Base-by-base conservation (phyloP, 2,888 invertebrate species). In the Thymelicus sylvestris region DNA sequence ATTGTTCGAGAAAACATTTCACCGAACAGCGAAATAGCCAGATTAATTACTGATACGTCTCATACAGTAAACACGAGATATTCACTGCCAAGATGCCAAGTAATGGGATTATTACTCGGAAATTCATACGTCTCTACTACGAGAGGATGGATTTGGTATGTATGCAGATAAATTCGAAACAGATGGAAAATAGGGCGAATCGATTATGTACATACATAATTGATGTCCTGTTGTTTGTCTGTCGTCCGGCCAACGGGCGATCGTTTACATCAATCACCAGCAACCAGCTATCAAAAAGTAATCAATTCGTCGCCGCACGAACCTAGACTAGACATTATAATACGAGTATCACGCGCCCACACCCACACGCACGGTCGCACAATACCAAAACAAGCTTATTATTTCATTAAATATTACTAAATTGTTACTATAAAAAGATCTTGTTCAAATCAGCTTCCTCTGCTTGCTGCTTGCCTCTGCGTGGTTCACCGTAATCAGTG, bases 261-360 rank as follows among this genome's bases (percentile, higher is more conserved):
- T 67, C 61, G 41, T 61, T 61, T 50, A 39, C 61, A 61, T 67
- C 61, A 50, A 60, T 61, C 61, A 67, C n/a, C 41, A 41, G 24
- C 52, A 19, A 31, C 6, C 13, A 60, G 48, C 67, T 60, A 67
- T 67, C 67, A 67, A 50, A 67, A 67, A 60, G 48, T 60, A 67
- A 67, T 67, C 67, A 67, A 67, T 67, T 66, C 59, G 19, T 47
- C 60, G 67, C 60, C 60, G 39, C 38, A 60, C 52, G 52, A 52
- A 19, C 41, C 7, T 6, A 10, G 10, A 44, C 44, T 10, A 31
- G 31, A 63, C 7, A 15, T 10, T 2, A 19, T 19, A 19, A 19
- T n/a, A n/a, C n/a, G n/a, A n/a, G n/a, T n/a, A 48, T 24, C 13
- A 64, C 7, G 47, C 15, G 19, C 61, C 19, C 38, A 77, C 79